Evolutionary conservation across 37 sponge, comb jelly and placozoan species (phyloP), one percentile per base, ranked within the genome.

Genomic region (Halichondria panicea): DNA sequence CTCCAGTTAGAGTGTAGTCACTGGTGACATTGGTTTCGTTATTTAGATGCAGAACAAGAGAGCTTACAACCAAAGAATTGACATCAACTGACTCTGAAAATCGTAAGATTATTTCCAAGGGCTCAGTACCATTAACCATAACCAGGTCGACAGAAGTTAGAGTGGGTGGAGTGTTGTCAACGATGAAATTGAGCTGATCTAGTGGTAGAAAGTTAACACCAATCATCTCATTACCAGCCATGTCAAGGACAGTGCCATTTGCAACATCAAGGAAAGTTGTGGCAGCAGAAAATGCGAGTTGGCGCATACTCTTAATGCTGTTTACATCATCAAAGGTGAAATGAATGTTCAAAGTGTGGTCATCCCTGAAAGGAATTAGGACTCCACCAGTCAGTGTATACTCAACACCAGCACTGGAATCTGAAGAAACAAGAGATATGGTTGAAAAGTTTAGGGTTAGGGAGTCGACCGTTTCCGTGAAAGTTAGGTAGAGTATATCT

Each of bases 31-130:
- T 70, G 42, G 72, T 62, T 1, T 21, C 43, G 32, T 70, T 81
- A 24, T 77, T 63, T 2, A 75, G 42, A 31, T 87, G 92, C 15
- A 92, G 65, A 19, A 81, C 86, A 24, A 85, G 59, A 5, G 4
- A 18, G 66, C 34, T 76, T 3, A 74, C 53, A 24, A 25, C 28
- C 4, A 83, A 37, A 18, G 73, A 66, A 35, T 28, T 56, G 27
- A 62, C 84, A 80, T 70, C 61, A 22, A 95, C 87, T 25, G 96
- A 61, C 55, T 95, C 96, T 55, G 93, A 95, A 78, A 95, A 95
- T 43, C 80, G 71, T 8, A 95, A 62, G 36, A 89, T 33, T 52
- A 95, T 72, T 39, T 86, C 80, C 39, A 88, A 52, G 39, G 92
- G 89, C 34, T 89, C 90, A 15, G 84, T 86, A 9, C 85, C 87